Conservation (phyloP, 2,888 invertebrate species). For the Latrodectus elegans region DNA sequence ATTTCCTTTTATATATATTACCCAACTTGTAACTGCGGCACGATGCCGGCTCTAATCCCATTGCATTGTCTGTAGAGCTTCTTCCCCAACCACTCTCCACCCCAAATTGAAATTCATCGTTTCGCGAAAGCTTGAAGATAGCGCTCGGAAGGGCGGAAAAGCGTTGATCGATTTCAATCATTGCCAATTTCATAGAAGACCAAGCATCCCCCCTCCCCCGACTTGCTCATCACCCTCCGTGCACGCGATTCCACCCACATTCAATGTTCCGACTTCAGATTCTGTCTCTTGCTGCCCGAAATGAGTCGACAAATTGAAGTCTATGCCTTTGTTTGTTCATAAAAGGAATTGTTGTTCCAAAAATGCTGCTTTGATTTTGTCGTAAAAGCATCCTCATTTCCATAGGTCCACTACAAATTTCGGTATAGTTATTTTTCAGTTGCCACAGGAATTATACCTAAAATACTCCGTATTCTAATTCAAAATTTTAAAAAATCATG, state of each 20-base stretch:
- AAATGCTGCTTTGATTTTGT: neutral
- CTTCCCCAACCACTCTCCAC: neutral
- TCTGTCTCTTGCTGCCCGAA: neutral
- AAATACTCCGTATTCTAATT: neutral
- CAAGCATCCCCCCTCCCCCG: conserved; percentile 2
- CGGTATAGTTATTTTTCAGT: conserved; percentile 5
- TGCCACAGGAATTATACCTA: neutral
- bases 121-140: conserved; percentile 8
- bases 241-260: conserved; percentile 12
- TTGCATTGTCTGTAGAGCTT: conserved; percentile 22
- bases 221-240: neutral
- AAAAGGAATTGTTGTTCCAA: neutral
- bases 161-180: conserved; percentile 65
- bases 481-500: neutral
- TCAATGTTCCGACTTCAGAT: neutral
- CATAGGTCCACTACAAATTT: conserved; percentile 10
- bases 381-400: neutral
- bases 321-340: neutral
- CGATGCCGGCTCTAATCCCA: conserved; percentile 35
- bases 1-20: neutral
- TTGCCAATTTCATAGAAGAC: conserved; percentile 61
- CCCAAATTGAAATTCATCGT: conserved; percentile 67
- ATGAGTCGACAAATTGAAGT: neutral
- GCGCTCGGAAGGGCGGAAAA: conserved; percentile 4
- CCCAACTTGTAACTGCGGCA: conserved; percentile 29